Evolutionary conservation across 1,140 invertebrate genomes (phyloP), one percentile per base, ranked within the genome.

Genomic region (Melanaphis sacchari): DNA sequence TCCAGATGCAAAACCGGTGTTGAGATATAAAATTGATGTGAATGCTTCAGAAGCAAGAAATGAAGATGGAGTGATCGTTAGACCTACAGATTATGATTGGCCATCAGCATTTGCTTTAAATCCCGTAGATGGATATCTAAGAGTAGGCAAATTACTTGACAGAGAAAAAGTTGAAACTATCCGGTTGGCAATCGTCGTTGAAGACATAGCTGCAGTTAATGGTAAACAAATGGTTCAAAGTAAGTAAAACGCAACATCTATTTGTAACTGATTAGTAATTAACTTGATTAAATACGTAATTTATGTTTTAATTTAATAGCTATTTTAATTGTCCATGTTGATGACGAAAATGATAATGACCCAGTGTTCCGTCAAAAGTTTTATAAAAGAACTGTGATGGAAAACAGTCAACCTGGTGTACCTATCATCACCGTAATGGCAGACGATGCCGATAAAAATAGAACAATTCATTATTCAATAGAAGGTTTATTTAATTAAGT

Each of bases 311-410:
- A 59, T 40, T 31, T 24, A 52, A 31, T 59, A 96, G 97, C 97
- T 0, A 97, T 96, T 18, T 95, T 98, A 0, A 97, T 96, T 40
- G 97, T 98, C 87, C 95, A 97, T 66, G 96, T 99, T 18, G 96
- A 97, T 87, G 98, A 98, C 95, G 97, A 98, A 93, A 99, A 99
- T 94, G 98, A 99, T 94, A 99, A 99, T 94, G 97, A 97, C 95
- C 98, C 98, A 0, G 96, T 96, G 94, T 99, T 99, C 94, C 96
- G 97, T 49, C 96, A 97, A 94, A 96, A 97, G 0, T 97, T 97
- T 94, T 98, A 98, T 94, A 96, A 96, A 91, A 96, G 97, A 91
- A 97, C 97, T 0, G 96, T 99, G 41, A 97, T 97, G 0, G 98
- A 99, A 95, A 99, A 99, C 94, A 98, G 98, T 93, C 98, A 98